These are phyloP conservation scores for Aphrocallistes beatrix DNA, from an alignment of 37 sponge, comb jelly and placozoan genomes.

Conservation along the genomic window DNA sequence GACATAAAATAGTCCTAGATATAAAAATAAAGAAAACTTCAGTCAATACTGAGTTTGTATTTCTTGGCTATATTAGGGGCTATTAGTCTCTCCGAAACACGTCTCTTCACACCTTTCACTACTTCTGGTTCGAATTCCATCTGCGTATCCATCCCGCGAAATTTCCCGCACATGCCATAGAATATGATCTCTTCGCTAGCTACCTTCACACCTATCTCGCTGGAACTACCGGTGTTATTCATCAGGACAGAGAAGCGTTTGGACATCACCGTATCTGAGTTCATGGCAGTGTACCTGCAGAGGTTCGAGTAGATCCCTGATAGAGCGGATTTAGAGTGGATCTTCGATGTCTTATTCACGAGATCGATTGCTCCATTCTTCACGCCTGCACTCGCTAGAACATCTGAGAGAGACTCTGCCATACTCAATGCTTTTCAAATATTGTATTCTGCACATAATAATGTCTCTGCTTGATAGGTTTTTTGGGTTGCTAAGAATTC, in stretches of 20 bases:
- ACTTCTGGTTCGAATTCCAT: background rate
- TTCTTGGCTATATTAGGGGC: background rate
- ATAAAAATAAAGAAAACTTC: too few species aligned
- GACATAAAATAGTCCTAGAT: too few species aligned
- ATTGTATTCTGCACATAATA: too few species aligned
- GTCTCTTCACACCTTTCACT: slow-evolving; percentile 7
- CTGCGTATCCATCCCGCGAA: background rate
- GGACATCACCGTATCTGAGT: background rate
- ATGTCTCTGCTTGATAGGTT: too few species aligned
- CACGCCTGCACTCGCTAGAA: background rate
- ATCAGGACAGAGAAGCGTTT: background rate
- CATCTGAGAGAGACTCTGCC: background rate
- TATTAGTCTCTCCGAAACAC: background rate
- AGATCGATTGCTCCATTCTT: background rate
- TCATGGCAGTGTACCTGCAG: background rate
- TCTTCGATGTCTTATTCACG: background rate
- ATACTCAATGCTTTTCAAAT: too few species aligned
- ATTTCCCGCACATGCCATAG: slow-evolving; percentile 7
- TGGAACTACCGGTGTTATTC: background rate
- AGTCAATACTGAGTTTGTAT: background rate
- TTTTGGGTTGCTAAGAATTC: too few species aligned
- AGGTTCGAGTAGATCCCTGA: background rate
- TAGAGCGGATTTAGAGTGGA: background rate
- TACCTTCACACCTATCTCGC: background rate
- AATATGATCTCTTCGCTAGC: background rate